These are phyloP conservation scores for Smittia aterrima DNA, from an alignment of 2,888 invertebrate species.

Conservation along the genomic window DNA sequence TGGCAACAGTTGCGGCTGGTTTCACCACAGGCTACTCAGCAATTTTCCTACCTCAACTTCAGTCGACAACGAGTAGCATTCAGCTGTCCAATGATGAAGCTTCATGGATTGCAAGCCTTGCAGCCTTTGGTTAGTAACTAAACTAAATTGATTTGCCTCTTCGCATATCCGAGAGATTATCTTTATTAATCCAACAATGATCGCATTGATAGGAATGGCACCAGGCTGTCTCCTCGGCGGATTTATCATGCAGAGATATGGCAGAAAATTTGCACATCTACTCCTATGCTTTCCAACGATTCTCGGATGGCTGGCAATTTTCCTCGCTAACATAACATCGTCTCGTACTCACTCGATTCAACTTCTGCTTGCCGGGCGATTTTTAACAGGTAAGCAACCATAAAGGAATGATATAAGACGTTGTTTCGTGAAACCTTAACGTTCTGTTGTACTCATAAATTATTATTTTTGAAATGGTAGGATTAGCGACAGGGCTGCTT, in stretches of 20 bases:
- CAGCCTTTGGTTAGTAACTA: conserved; percentile 17
- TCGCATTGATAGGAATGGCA: conserved; percentile 56
- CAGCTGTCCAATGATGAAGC: conserved; percentile 55
- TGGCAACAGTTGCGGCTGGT: conserved; percentile 60
- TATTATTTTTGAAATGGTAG: conserved; percentile 46
- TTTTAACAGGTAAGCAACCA: conserved; percentile 51
- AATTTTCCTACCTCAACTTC: conserved; percentile 62
- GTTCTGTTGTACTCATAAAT: neutral
- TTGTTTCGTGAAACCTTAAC: no score
- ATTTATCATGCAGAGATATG: conserved; percentile 61
- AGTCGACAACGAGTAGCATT: conserved; percentile 51
- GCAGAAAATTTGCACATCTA: conserved; percentile 60
- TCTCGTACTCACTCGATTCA: conserved; percentile 46
- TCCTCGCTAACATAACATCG: conserved; percentile 53
- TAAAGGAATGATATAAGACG: neutral
- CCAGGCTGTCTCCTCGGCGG: conserved; percentile 63
- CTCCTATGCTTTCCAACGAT: conserved; percentile 59
- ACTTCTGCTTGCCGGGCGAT: conserved; percentile 58
- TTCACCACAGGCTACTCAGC: conserved; percentile 66
- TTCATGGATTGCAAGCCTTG: conserved; percentile 61
- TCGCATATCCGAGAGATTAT: no score
- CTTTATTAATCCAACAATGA: neutral
- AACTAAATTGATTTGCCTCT: neutral
- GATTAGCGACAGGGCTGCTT: conserved; percentile 59
- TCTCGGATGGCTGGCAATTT: conserved; percentile 62